Evolutionary conservation across 1,140 invertebrate species (phyloP), one percentile per base, ranked within the genome.

Genomic region (Venustaconcha ellipsiformis): DNA sequence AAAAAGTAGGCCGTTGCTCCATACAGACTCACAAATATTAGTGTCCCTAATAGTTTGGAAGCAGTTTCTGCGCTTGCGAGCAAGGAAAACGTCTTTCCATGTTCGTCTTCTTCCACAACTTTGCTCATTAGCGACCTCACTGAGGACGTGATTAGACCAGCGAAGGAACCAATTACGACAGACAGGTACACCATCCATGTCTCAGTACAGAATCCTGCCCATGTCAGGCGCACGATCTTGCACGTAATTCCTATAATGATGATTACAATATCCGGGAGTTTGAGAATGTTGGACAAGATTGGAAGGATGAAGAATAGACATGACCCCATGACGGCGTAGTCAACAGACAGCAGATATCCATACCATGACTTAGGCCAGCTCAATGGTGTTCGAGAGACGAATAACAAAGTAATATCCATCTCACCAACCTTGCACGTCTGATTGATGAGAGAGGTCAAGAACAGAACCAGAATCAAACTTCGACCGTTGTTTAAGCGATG

Each of bases 161-260:
- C 82, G 69, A 86, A 80, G 0, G 87, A 74, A 1, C 87, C 87
- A 14, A 88, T 82, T 8, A 83, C 78, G 17, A 88, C 86, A 1
- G 83, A 84, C 17, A 81, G 69, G 72, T 84, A 90, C 2, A 90
- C 82, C 85, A 89, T 86, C 88, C 88, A 89, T 13, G 86, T 84
- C 65, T 85, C 77, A 8, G 69, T 70, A 67, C 80, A 82, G 73
- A 89, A 85, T 12, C 85, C 85, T 2, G 86, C 82, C 82, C 85
- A 87, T 2, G 82, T 62, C 2, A 87, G 68, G 1, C 88, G 83
- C 14, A 86, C 76, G 37, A 89, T 80, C 67, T 88, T 89, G 70
- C 86, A 89, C 8, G 68, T 23, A 14, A 89, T 74, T 13, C 85
- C 88, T 55, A 88, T 64, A 59, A 88, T 80, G 13, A 88, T 74